Evolutionary conservation across 2,113 vertebrate species (phyloP).

Genomic region (Hemiscyllium ocellatum): DNA sequence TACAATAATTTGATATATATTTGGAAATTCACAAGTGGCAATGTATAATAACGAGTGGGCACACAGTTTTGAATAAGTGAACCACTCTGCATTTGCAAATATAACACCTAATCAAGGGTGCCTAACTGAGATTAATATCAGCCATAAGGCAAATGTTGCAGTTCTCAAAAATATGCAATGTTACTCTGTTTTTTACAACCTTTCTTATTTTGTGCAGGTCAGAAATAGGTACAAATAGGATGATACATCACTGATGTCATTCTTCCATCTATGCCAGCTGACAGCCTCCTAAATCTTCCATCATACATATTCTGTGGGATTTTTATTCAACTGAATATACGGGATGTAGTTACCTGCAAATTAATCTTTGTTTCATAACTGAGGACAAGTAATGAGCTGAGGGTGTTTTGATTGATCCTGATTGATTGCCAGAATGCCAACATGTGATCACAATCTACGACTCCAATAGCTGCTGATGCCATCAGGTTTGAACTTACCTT

Average conservation of each 20-base stretch:
- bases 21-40: background rate
- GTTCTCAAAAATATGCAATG: background rate
- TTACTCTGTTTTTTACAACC: background rate
- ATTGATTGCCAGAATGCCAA: constrained; percentile 35
- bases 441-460: background rate
- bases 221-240: constrained; percentile 45
- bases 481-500: background rate
- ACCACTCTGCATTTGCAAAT: background rate
- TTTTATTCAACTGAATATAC: constrained; percentile 39
- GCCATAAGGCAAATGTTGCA: background rate
- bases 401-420: constrained; percentile 32
- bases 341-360: constrained; percentile 44
- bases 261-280: constrained; percentile 47
- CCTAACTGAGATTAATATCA: background rate
- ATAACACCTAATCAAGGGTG: background rate
- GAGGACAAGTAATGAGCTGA: constrained; percentile 39
- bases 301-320: constrained; percentile 45
- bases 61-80: constrained; percentile 16
- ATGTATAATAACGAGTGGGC: constrained; percentile 1
- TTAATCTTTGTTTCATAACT: constrained; percentile 42
- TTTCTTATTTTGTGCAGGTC: constrained; percentile 10
- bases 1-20: background rate
- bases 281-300: constrained; percentile 46
- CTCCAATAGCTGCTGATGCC: too few relatives aligned
- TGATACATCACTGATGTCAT: constrained; percentile 52